phyloP scores from a whole-genome alignment of 1,140 invertebrate species.

The Atopsyche davidsoni region DNA sequence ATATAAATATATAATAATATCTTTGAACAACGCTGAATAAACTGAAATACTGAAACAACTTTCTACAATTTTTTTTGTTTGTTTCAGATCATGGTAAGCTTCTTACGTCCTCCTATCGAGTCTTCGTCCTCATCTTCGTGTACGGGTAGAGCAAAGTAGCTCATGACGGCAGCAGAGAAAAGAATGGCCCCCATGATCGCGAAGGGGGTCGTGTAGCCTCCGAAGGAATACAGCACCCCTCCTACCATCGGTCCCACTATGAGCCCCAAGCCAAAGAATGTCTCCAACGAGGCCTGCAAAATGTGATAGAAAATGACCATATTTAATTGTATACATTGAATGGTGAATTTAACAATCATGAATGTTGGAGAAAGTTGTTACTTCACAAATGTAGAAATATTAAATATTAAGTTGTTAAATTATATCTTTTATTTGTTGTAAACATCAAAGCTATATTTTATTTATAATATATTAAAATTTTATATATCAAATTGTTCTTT shows the following conservation, averaged over 20 bases:
- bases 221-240: slow-evolving; percentile 69
- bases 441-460: too few relatives aligned
- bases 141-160: slow-evolving; percentile 64
- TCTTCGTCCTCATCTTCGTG: slow-evolving; percentile 52
- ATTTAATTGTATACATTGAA: slow-evolving; percentile 1
- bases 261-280: slow-evolving; percentile 82
- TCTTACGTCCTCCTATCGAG: slow-evolving; percentile 54
- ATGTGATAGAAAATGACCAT: slow-evolving; percentile 9
- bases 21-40: too few relatives aligned
- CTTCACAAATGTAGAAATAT: too few relatives aligned
- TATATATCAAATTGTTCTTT: too few relatives aligned
- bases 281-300: slow-evolving; percentile 74
- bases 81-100: too few relatives aligned
- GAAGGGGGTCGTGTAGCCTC: slow-evolving; percentile 84
- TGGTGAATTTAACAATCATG: neutral
- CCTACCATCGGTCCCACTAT: slow-evolving; percentile 83
- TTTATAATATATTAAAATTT: too few relatives aligned
- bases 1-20: too few relatives aligned
- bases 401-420: too few relatives aligned
- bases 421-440: too few relatives aligned
- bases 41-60: too few relatives aligned
- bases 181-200: slow-evolving; percentile 72
- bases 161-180: slow-evolving; percentile 68
- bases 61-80: too few relatives aligned
- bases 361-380: too few relatives aligned